A percentile compares a stretch with the other conserved stretches of the same genome.
Evolutionary conservation across 2,113 vertebrate species (phyloP).

Genomic region (Thryonomys swinderianus): DNA sequence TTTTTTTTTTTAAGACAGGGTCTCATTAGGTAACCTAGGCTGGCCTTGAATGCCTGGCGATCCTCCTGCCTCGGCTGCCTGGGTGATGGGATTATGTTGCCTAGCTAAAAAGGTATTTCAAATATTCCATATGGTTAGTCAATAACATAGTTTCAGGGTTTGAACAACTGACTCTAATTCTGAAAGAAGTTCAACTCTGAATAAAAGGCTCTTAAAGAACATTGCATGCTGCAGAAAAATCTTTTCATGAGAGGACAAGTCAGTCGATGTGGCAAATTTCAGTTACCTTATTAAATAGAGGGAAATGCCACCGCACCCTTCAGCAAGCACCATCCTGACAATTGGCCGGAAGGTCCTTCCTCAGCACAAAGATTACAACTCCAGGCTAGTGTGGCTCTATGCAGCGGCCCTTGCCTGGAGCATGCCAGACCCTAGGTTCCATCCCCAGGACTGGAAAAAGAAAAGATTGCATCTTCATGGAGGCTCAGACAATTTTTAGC

Average conservation of each 20-base stretch:
- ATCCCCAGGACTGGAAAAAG: background rate
- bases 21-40: background rate
- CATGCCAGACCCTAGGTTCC: too few relatives aligned
- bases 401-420: background rate
- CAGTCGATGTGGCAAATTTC: background rate
- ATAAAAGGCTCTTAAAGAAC: background rate
- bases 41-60: background rate
- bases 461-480: background rate
- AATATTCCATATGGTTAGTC: background rate
- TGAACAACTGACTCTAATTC: background rate
- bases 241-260: background rate
- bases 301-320: background rate
- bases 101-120: background rate
- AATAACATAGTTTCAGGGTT: background rate
- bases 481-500: background rate
- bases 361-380: background rate
- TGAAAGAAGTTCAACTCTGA: background rate
- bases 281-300: background rate
- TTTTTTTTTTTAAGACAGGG: background rate
- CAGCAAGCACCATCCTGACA: background rate
- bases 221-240: background rate
- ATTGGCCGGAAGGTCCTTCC: background rate
- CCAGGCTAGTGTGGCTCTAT: background rate
- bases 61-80: background rate
- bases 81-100: background rate